Conservation (phyloP, 1,140 invertebrate genomes). For the Samia ricini region DNA sequence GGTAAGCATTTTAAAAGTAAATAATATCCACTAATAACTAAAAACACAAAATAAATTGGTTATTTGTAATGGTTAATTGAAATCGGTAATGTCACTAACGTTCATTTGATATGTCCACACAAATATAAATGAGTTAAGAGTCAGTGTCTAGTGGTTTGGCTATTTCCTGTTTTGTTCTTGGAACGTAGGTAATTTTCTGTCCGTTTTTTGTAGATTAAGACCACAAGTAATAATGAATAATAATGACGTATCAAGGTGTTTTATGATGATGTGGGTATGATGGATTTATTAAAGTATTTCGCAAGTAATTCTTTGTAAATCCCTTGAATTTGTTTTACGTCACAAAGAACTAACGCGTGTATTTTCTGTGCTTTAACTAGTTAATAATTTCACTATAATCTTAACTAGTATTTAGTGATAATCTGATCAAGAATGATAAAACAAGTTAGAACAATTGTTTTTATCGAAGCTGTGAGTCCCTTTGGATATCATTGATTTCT, state of each 20-base stretch:
- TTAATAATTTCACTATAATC: too few relatives aligned
- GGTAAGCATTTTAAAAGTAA: background rate
- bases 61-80: background rate
- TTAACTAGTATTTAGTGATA: too few relatives aligned
- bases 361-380: too few relatives aligned
- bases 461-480: too few relatives aligned
- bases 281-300: too few relatives aligned
- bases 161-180: slow-evolving; percentile 6
- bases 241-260: background rate
- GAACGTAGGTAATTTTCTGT: background rate
- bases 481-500: too few relatives aligned
- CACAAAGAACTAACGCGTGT: too few relatives aligned
- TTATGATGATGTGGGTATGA: background rate
- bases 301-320: too few relatives aligned
- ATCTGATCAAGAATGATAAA: too few relatives aligned
- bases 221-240: background rate
- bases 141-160: background rate
- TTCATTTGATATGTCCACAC: slow-evolving; percentile 7
- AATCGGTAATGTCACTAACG: background rate
- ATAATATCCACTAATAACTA: background rate
- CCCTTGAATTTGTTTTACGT: too few relatives aligned
- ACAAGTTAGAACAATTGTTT: too few relatives aligned
- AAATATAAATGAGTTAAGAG: slow-evolving; percentile 12
- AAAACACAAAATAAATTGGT: background rate
- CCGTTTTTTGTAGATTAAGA: background rate